Conservation (phyloP, 1,140 invertebrate genomes). For the Drosophila mojavensis region DNA sequence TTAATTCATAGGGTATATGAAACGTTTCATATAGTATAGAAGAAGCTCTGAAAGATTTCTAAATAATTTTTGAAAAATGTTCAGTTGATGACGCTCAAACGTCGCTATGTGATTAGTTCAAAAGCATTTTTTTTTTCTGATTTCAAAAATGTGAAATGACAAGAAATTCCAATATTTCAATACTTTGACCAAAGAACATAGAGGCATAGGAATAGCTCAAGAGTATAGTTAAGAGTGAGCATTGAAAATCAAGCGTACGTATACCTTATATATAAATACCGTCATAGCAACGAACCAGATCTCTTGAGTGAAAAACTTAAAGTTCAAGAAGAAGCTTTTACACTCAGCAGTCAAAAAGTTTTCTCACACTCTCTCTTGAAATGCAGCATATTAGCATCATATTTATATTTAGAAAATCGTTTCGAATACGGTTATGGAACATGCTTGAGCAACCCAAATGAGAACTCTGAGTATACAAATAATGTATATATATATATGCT, state of each 20-base stretch:
- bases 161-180: no score
- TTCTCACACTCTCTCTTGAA: slow-evolving; percentile 11
- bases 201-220: slow-evolving; percentile 7
- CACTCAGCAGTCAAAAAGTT: background rate
- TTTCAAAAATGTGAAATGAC: no score
- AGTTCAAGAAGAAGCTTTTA: slow-evolving; percentile 11
- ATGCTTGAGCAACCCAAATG: slow-evolving; percentile 38
- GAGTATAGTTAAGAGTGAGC: slow-evolving; percentile 8
- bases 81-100: slow-evolving; percentile 12
- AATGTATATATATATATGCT: slow-evolving; percentile 24
- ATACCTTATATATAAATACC: no score
- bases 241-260: background rate
- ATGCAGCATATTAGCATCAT: slow-evolving; percentile 64
- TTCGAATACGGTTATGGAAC: slow-evolving; percentile 73
- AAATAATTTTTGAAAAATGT: slow-evolving; percentile 33
- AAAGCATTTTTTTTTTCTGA: slow-evolving; percentile 17
- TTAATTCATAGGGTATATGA: no score
- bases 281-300: slow-evolving; percentile 21
- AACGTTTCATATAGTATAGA: no score
- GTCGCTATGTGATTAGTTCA: slow-evolving; percentile 4
- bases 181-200: no score
- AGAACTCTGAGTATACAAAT: slow-evolving; percentile 11
- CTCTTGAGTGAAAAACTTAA: slow-evolving; percentile 51
- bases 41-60: slow-evolving; percentile 9
- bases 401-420: slow-evolving; percentile 81